phyloP scores from a whole-genome alignment of 2,113 vertebrate genomes.

The Donacobius atricapilla region DNA sequence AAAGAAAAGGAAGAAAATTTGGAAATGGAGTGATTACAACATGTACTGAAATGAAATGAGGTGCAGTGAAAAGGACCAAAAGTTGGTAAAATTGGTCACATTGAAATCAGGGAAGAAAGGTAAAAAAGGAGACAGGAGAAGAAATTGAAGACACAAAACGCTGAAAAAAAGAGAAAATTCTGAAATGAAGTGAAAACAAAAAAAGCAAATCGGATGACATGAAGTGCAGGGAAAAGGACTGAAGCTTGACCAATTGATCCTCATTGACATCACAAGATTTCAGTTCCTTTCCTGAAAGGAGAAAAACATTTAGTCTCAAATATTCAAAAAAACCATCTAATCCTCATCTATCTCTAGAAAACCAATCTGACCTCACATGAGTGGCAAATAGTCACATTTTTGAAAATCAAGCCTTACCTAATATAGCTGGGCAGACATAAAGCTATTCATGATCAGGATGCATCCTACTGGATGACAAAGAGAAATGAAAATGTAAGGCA shows the following conservation, averaged over 20 bases:
- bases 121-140: not conserved
- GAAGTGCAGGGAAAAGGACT: not conserved
- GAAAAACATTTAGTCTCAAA: not conserved
- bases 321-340: not conserved
- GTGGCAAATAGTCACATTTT: not conserved
- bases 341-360: not conserved
- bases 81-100: not conserved
- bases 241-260: not conserved
- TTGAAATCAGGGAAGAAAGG: not conserved
- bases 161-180: not conserved
- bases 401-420: not conserved
- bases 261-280: not conserved
- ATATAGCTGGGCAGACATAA: not conserved
- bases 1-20: not conserved
- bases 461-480: not conserved
- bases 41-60: not conserved
- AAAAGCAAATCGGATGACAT: not conserved
- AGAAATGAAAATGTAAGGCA: not conserved
- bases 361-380: not conserved
- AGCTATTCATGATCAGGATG: not conserved
- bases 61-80: not conserved
- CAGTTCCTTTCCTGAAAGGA: not conserved
- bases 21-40: not conserved
- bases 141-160: not conserved
- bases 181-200: not conserved